Evolutionary conservation across 1,140 invertebrate species (phyloP).

Genomic region (Trachymyrmex cornetzi): DNA sequence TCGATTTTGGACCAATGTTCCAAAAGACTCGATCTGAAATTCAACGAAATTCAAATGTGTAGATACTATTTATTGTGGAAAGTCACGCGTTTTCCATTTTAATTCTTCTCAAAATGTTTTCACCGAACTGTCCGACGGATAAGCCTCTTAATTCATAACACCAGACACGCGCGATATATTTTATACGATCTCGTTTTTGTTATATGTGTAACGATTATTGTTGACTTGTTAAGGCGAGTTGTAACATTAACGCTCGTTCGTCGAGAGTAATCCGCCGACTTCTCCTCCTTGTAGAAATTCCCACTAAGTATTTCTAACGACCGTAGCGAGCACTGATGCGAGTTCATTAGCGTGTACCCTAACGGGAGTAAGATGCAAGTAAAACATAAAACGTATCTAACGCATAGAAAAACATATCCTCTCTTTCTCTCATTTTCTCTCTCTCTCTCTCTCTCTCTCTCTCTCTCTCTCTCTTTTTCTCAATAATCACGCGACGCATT

Average conservation of each 20-base stretch:
- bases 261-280: constrained; percentile 35
- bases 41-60: background rate
- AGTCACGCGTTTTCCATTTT: background rate
- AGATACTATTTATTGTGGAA: background rate
- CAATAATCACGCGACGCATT: constrained; percentile 12
- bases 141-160: background rate
- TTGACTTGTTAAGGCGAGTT: constrained; percentile 43
- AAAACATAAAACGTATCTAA: constrained; percentile 73
- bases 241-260: constrained; percentile 44
- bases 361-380: constrained; percentile 58
- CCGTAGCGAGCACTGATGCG: constrained; percentile 43
- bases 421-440: background rate
- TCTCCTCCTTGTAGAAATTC: constrained; percentile 42
- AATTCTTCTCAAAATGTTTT: background rate
- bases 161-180: background rate
- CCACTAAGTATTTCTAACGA: constrained; percentile 49
- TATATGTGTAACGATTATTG: constrained; percentile 32
- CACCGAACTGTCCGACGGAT: background rate
- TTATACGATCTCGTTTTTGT: constrained; percentile 43
- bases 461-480: constrained; percentile 17
- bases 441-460: background rate
- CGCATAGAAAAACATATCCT: constrained; percentile 68
- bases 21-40: background rate
- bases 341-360: constrained; percentile 61
- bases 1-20: background rate